Base-by-base conservation (phyloP, 2,797 vertebrate genomes). In the Sphenopsis melanotis region DNA sequence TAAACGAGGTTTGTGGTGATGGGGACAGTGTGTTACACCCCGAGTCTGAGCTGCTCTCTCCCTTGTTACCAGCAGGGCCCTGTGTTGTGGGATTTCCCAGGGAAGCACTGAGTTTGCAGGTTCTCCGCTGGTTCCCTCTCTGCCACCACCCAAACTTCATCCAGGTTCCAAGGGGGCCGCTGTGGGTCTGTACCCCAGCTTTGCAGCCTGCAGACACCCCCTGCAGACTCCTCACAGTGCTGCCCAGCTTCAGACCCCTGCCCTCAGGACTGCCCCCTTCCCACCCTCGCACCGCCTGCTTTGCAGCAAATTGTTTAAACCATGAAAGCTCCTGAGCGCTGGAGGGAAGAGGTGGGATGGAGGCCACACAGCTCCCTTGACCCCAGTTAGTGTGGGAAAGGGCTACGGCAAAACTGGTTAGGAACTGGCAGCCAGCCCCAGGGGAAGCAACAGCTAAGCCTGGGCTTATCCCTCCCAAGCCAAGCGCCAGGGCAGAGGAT, bases 371-470 rank as follows among this genome's bases (percentile, higher is more conserved):
- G 36, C 70, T 87, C 39, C 81, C 75, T 92, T 82, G 83, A 84
- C 87, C 87, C 59, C 63, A 76, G 92, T 68, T 71, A 83, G 59
- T 87, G 89, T 82, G 86, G 83, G 89, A 95, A 95, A 94, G 34
- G 79, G 61, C 85, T 80, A 57, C 0, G 0, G 72, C 60, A 87
- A 39, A 94, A 90, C 83, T 74, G 82, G 93, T 89, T 79, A 77
- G 82, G 90, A 92, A 42, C 79, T 57, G 75, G 89, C 71, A 95
- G 44, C 59, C 12, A 6, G 82, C 87, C 84, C 74, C 18, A 2
- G 63, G 81, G 78, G 82, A 94, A 82, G 84, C 70, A 72, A 26
- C 44, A 76, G 72, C 87, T 89, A 59, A 93, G 71, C 72, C 79
- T 49, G 44, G 63, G 90, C 71, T 95, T 78, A 93, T 87, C 64